These are phyloP conservation scores for Lepidocolaptes lacrymiger DNA, from an alignment of 2,797 vertebrate genomes.

Conservation along the genomic window DNA sequence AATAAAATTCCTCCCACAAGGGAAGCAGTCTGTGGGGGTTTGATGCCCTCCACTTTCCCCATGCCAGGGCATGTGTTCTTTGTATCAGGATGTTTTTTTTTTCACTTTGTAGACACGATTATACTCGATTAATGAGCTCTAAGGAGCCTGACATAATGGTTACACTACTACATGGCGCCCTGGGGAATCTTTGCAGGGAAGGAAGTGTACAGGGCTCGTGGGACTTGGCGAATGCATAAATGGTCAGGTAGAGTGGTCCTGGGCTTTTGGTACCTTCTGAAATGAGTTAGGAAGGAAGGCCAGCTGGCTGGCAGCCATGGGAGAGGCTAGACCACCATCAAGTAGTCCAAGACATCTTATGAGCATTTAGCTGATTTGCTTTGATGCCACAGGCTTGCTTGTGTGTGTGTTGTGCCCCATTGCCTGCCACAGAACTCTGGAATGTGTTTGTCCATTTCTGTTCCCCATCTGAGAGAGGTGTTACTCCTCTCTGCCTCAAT, in stretches of 20 bases:
- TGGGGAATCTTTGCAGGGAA: background rate
- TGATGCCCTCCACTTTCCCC: background rate
- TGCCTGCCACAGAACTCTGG: background rate
- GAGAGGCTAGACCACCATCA: background rate
- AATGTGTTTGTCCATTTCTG: background rate
- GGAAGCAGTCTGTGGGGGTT: background rate
- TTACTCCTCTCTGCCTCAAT: background rate
- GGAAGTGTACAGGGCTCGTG: background rate
- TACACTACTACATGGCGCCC: background rate
- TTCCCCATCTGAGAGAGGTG: background rate
- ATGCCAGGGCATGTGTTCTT: background rate
- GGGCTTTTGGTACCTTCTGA: background rate
- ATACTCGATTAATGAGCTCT: background rate
- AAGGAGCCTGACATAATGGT: background rate
- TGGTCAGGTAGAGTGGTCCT: background rate
- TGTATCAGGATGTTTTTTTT: background rate
- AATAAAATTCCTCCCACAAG: background rate
- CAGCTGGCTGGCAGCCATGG: background rate
- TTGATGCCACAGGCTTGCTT: background rate
- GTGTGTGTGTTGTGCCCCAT: background rate
- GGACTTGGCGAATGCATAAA: background rate
- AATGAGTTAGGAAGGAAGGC: background rate
- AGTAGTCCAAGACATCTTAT: background rate
- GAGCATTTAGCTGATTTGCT: background rate
- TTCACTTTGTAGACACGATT: background rate